Base-by-base conservation (phyloP, 2,113 vertebrate species). In the Lagopus muta region DNA sequence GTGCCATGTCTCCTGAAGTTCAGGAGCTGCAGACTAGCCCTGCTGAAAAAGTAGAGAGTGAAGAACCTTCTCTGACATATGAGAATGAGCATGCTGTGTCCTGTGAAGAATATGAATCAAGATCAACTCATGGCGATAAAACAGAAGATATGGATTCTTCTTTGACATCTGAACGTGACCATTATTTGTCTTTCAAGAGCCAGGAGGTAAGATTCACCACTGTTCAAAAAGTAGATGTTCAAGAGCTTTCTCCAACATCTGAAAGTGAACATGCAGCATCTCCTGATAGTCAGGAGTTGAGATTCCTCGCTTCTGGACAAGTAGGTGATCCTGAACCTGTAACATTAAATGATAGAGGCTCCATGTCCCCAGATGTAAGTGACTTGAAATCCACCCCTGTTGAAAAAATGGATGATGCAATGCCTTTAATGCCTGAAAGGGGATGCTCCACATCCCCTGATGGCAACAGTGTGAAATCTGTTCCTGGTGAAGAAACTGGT, bases 61-160 rank as follows among this genome's bases (percentile, higher is more conserved):
- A 79, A 43, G 97, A 97, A 30, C 89, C 86, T 87, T 97, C 94
- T 8, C 52, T 96, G 78, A 90, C 93, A 30, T 96, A 95, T 78
- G 96, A 97, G 91, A 97, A 97, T 52, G 96, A 97, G 38, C 92
- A 61, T 15, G 90, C 94, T 40, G 73, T 95, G 42, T 97, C 97
- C 25, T 94, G 95, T 25, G 96, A 95, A 82, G 97, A 98, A 27
- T 95, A 87, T 13, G 96, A 97, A 64, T 95, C 96, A 96, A 98
- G 98, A 90, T 97, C 98, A 16, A 97, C 98, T 57, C 98, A 94
- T 8, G 98, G 98, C 73, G 98, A 97, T 84, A 97, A 92, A 89
- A 87, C 96, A 70, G 92, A 95, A 88, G 96, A 17, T 47, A 3
- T 54, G 8, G 82, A 85, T 92, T 85, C 84, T 86, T 48, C 83